Evolutionary conservation across 2,888 invertebrate genomes (phyloP).

Genomic region (Pyralis farinalis): DNA sequence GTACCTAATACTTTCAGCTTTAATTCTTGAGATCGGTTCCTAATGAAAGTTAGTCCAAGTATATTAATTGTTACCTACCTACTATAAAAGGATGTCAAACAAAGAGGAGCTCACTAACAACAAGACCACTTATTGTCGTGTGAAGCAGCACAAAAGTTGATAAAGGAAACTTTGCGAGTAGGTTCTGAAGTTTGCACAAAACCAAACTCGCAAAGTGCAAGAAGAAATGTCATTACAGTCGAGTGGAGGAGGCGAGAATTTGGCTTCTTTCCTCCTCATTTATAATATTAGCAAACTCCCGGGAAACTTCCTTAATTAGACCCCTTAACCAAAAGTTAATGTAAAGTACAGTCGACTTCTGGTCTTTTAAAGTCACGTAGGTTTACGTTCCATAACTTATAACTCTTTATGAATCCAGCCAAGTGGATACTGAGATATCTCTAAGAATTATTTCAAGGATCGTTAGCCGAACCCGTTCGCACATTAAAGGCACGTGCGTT

Average conservation of each 20-base stretch:
- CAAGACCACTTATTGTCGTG: too few relatives aligned
- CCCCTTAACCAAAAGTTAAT: constrained; percentile 60
- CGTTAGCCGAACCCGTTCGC: constrained; percentile 7
- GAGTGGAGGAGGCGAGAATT: constrained; percentile 34
- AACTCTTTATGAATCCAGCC: constrained; percentile 38
- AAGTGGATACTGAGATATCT: constrained; percentile 40
- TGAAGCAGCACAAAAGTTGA: too few relatives aligned
- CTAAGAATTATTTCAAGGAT: constrained; percentile 28
- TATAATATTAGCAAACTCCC: constrained; percentile 58
- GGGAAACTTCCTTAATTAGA: constrained; percentile 60
- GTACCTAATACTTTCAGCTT: too few relatives aligned
- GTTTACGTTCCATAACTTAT: constrained; percentile 44
- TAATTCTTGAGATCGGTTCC: too few relatives aligned
- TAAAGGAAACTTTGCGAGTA: background rate
- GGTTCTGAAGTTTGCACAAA: constrained; percentile 25
- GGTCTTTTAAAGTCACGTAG: constrained; percentile 58
- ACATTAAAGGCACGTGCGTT: background rate
- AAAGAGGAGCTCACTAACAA: too few relatives aligned
- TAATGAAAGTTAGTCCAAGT: too few relatives aligned
- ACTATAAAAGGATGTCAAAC: too few relatives aligned
- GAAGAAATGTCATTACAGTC: constrained; percentile 46
- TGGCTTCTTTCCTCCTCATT: constrained; percentile 56
- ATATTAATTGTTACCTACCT: too few relatives aligned
- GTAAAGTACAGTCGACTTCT: constrained; percentile 56
- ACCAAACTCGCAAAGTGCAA: constrained; percentile 31